phyloP scores from a whole-genome alignment of 1,140 invertebrate species.

The Mamestra configurata region DNA sequence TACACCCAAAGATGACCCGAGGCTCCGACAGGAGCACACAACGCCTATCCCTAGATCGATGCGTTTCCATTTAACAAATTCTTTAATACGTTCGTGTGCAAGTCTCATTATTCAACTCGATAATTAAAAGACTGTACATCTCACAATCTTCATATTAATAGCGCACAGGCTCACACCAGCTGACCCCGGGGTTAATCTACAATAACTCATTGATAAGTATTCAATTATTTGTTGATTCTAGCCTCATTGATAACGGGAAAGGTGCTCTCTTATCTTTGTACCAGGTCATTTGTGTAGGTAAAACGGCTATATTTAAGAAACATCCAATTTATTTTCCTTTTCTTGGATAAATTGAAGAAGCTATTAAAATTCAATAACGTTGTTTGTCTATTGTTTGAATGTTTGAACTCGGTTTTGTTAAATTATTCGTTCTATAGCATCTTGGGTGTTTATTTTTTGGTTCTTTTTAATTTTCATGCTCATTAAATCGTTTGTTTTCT shows the following conservation, averaged over 20 bases:
- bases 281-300: slow-evolving; percentile 4
- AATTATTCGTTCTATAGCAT: background rate
- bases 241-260: background rate
- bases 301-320: background rate
- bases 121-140: background rate
- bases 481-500: background rate
- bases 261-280: background rate
- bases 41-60: background rate
- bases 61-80: background rate
- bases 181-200: slow-evolving; percentile 43
- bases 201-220: slow-evolving; percentile 40
- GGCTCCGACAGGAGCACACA: background rate
- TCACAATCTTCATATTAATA: background rate
- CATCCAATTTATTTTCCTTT: background rate
- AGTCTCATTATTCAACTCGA: background rate
- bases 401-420: background rate
- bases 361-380: slow-evolving; percentile 8
- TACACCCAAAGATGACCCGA: no score
- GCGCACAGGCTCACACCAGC: background rate
- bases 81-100: background rate
- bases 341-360: background rate
- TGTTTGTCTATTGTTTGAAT: background rate
- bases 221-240: slow-evolving; percentile 40
- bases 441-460: background rate
- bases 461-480: background rate